Evolutionary conservation across 2,797 vertebrate species (phyloP).

Genomic region (Erethizon dorsatum): DNA sequence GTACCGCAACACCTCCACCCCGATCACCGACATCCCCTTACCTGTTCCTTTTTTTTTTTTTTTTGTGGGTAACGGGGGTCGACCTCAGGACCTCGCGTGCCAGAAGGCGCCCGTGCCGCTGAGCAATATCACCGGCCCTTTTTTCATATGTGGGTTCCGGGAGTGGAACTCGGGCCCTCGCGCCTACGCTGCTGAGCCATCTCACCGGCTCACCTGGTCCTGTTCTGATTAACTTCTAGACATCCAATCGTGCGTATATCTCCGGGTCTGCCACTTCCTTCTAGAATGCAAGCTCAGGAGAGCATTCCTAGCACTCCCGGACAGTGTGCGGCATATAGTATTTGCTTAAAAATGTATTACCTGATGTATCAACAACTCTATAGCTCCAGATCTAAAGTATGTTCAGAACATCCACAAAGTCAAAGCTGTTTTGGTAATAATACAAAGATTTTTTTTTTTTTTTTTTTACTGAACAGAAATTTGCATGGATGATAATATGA

Average conservation of each 20-base stretch:
- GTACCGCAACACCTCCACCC: neutral
- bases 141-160: too few species aligned
- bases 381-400: neutral
- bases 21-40: rapidly evolving
- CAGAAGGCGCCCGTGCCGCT: too few species aligned
- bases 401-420: neutral
- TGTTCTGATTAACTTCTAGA: neutral
- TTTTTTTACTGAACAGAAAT: neutral
- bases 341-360: neutral
- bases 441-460: neutral
- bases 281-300: neutral
- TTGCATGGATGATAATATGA: too few species aligned
- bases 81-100: too few species aligned
- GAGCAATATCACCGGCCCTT: too few species aligned
- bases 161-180: too few species aligned
- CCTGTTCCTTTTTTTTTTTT: neutral
- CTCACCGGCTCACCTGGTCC: neutral
- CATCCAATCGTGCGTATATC: neutral
- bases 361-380: neutral
- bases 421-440: neutral
- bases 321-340: neutral
- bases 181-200: too few species aligned
- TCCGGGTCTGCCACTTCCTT: neutral
- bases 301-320: neutral
- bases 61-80: too few species aligned